Conservation (phyloP, 2,797 vertebrate genomes). For the Xenopus petersii region DNA sequence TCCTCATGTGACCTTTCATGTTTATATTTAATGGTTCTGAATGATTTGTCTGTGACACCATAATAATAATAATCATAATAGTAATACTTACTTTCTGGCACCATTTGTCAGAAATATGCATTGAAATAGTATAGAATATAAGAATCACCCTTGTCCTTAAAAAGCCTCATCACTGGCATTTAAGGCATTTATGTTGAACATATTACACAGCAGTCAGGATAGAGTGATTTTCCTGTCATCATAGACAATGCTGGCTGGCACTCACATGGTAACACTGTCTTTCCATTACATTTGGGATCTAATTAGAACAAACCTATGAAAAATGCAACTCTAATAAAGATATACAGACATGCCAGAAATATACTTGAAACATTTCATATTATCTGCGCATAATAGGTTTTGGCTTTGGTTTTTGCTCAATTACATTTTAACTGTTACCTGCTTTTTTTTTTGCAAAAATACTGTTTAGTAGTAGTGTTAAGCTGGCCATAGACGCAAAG, state of each 20-base stretch:
- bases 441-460: too few relatives aligned
- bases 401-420: too few relatives aligned
- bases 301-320: constrained; percentile 9
- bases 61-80: constrained; percentile 36
- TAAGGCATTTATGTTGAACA: constrained; percentile 53
- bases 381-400: too few relatives aligned
- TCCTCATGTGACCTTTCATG: constrained; percentile 63
- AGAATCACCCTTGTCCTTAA: constrained; percentile 62
- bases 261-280: not conserved
- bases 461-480: too few relatives aligned
- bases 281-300: constrained; percentile 7
- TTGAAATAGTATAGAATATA: constrained; percentile 65
- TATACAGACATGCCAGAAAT: not conserved
- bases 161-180: constrained; percentile 56
- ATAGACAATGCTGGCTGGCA: constrained; percentile 7
- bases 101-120: constrained; percentile 58
- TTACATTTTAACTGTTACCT: too few relatives aligned
- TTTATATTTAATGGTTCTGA: constrained; percentile 61
- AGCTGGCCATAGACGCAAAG: too few relatives aligned
- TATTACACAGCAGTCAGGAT: constrained; percentile 48
- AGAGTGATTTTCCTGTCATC: not conserved
- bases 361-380: too few relatives aligned
- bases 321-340: constrained; percentile 5
- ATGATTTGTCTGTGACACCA: constrained; percentile 69
- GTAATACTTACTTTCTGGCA: constrained; percentile 53